These are phyloP conservation scores for Agriotes lineatus DNA, from an alignment of 2,888 invertebrate species.

Conservation along the genomic window DNA sequence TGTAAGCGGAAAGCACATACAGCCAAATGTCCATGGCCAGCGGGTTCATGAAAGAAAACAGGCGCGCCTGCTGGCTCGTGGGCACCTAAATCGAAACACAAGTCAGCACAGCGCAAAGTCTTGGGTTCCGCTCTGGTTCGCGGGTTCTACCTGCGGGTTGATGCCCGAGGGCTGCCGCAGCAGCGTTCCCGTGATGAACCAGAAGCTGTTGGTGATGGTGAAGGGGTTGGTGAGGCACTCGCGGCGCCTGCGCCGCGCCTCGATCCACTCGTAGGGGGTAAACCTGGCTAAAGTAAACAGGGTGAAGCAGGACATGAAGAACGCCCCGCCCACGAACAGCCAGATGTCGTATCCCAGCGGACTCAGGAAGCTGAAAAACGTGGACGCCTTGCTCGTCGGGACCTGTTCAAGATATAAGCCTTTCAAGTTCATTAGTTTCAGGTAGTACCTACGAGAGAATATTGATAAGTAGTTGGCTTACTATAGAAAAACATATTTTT, in stretches of 20 bases:
- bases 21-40: conserved; percentile 89
- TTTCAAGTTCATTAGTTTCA: too few relatives aligned
- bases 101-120: not conserved
- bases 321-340: conserved; percentile 73
- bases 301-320: conserved; percentile 71
- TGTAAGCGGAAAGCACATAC: conserved; percentile 83
- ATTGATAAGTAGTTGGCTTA: too few relatives aligned
- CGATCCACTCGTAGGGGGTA: conserved; percentile 74
- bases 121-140: conserved; percentile 23
- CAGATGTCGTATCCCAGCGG: conserved; percentile 76
- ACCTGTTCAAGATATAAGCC: conserved; percentile 60
- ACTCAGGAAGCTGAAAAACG: conserved; percentile 75
- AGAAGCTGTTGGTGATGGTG: conserved; percentile 74
- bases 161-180: conserved; percentile 74
- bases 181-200: conserved; percentile 77
- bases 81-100: conserved; percentile 68
- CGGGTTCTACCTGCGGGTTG: conserved; percentile 69
- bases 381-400: conserved; percentile 71
- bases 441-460: too few relatives aligned
- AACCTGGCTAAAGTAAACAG: conserved; percentile 74
- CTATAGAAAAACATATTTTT: too few relatives aligned
- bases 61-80: conserved; percentile 76
- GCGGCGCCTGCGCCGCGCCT: conserved; percentile 63
- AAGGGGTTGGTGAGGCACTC: conserved; percentile 70
- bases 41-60: conserved; percentile 90